Base-by-base conservation (phyloP, 1,140 invertebrate species). In the Idris sp. region DNA sequence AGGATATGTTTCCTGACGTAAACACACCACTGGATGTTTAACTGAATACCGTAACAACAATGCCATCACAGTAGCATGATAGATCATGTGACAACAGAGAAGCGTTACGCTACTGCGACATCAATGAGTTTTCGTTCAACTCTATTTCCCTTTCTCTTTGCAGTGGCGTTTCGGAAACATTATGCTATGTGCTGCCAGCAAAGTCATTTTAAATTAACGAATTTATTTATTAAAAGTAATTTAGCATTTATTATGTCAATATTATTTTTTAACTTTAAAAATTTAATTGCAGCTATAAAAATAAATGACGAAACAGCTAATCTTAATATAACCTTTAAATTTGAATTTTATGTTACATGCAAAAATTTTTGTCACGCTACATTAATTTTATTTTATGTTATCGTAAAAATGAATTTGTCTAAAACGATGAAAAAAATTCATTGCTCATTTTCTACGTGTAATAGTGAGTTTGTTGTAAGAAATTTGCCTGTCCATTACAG, bases 81-180 rank as follows among this genome's bases (percentile, higher is more conserved):
- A 75, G 64, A 69, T 75, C 64, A 64, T 64, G 64, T 46, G 72
- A 75, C 44, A 75, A 68, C 72, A 74, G 48, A n/a, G n/a, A 62
- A 68, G 35, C 51, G 51, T 61, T 58, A 31, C 28, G 26, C 28
- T 22, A 18, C 35, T 68, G 15, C 51, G 38, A 54, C 62, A 58
- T 69, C 64, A 64, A 69, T 71, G 65, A 73, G 69, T 69, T 76
- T 69, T 76, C 74, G 53, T 76, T 76, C 40, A 40, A 49, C 40
- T 59, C 31, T 44, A 35, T 54, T 61, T 67, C 58, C 64, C 44
- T 62, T 44, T 64, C 58, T 51, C 51, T 61, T 74, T 62, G 22
- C 56, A n/a, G 33, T 35, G 41, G n/a, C 49, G 53, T 59, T 62
- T 44, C 31, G 53, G 36, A 69, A 65, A 69, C 65, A 56, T 58